phyloP scores from a whole-genome alignment of 1,140 invertebrate species.

The Calliphora vicina region DNA sequence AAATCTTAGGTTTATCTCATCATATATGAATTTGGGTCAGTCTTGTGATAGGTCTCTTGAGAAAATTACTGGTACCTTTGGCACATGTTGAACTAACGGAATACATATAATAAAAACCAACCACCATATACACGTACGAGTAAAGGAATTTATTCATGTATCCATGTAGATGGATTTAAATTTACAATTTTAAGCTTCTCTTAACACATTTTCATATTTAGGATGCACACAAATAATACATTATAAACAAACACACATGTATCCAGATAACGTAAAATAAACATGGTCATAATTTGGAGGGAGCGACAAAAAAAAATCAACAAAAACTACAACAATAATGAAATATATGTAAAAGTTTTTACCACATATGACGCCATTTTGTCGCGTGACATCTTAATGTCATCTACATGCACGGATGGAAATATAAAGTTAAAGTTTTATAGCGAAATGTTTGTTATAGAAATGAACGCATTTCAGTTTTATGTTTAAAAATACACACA shows the following conservation, averaged over 20 bases:
- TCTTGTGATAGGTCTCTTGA: no score
- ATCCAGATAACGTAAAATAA: not conserved
- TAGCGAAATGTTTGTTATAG: not conserved
- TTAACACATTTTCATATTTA: not conserved
- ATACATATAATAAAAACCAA: no score
- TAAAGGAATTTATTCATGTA: not conserved
- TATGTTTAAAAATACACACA: no score
- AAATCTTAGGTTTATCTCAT: no score
- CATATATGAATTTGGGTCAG: no score
- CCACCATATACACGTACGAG: not conserved
- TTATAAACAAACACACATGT: no score
- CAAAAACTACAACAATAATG: not conserved
- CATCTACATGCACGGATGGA: not conserved
- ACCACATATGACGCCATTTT: constrained; percentile 24
- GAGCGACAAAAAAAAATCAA: not conserved
- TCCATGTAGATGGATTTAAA: not conserved
- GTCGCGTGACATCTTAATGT: constrained; percentile 25
- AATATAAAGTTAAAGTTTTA: not conserved
- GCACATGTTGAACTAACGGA: no score
- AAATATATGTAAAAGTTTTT: not conserved
- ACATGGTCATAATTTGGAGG: not conserved
- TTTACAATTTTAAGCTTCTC: constrained; percentile 1
- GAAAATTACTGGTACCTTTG: no score
- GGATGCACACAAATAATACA: not conserved
- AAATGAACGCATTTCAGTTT: not conserved